Evolutionary conservation across 2,888 invertebrate species (phyloP), one percentile per base, ranked within the genome.

Genomic region (Torymus aiolomorphi): DNA sequence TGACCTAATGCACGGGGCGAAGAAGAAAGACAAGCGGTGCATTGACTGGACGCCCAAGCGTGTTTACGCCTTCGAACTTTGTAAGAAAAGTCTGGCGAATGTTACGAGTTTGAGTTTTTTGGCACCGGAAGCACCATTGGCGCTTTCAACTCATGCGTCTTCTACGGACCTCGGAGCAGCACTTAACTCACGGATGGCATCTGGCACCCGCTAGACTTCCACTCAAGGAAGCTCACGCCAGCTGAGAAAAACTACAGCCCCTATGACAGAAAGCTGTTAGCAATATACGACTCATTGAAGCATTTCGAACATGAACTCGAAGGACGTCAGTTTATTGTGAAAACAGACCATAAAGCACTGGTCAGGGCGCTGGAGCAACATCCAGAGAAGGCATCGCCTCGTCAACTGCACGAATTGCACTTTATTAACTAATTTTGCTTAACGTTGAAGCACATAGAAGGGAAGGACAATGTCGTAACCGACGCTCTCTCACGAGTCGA

Each of bases 171-270:
- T 86, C 13, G 77, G n/a, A n/a, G n/a, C n/a, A n/a, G n/a, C n/a
- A n/a, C n/a, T n/a, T n/a, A n/a, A n/a, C n/a, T n/a, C n/a, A 84
- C 42, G 79, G 83, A 57, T 52, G 13, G 62, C 2, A 59, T 18
- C 11, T 81, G 76, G 82, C 56, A 42, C n/a, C 81, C 82, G 0
- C 54, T 84, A 0, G 78, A 49, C 4, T 84, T 83, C 76, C 82
- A 76, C 65, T 82, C 82, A 8, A 65, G 57, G n/a, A 74, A 81
- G n/a, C 57, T 75, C 0, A 24, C 63, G 0, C 14, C 12, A 1
- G 10, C 63, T 0, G 71, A 73, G 20, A 16, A 18, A 2, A 62
- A 73, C 0, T 73, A 73, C 52, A 69, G 69, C 20, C n/a, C 65
- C 1, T 77, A 77, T 16, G 70, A 71, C 42, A 14, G 70, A n/a